Evolutionary conservation across 1,140 invertebrate species (phyloP), one percentile per base, ranked within the genome.

Genomic region (Melitaea cinxia): DNA sequence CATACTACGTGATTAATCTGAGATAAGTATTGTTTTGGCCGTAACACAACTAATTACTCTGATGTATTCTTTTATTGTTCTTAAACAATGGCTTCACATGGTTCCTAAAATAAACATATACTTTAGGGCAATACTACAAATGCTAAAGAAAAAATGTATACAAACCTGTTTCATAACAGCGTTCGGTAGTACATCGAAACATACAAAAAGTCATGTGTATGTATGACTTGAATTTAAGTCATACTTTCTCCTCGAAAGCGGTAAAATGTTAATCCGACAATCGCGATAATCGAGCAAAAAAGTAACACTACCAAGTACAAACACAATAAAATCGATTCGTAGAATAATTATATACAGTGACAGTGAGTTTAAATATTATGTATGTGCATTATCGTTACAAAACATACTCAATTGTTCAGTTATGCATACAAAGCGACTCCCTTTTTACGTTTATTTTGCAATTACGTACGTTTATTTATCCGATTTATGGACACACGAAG

Each of bases 1-100:
- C 66, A 66, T 55, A 49, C 47, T 0, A 23, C 17, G 3, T 21
- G 52, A 64, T 66, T 30, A 47, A 49, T 23, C 57, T 47, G 55
- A 33, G 65, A 62, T 71, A 66, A 52, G 64, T 69, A 72, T 75
- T 75, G 67, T 68, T 70, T 69, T 72, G 60, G 53, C 17, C 45
- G 61, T 26, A 72, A 65, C 66, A 58, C 62, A 62, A 67, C 56
- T 68, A 72, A 75, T 70, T 74, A 54, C 68, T 23, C 61, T 59
- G 49, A 65, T 68, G 59, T 72, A 50, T 54, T 59, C 37, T 68
- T 68, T 62, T 65, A 58, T 66, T 64, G 68, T 69, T 67, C 28
- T 47, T 21, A 53, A 66, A 75, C 70, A 75, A 75, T 72, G 33
- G 73, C 21, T 55, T 56, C 39, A 52, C 55, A 67, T 12, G 9